These are phyloP conservation scores for Pachyuromys duprasi DNA, from an alignment of 2,797 vertebrate genomes.

Conservation along the genomic window DNA sequence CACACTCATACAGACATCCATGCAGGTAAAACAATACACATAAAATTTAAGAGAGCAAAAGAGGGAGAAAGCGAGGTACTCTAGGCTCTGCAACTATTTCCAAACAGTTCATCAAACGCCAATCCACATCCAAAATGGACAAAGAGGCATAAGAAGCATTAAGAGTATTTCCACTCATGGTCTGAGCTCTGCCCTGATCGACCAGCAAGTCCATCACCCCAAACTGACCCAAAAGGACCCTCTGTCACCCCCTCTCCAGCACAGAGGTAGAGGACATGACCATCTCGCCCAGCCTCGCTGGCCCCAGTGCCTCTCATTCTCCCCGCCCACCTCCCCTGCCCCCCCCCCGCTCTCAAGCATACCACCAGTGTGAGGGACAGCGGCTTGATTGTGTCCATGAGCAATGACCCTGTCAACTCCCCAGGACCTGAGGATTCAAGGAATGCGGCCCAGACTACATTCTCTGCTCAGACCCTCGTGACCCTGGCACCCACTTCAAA, in stretches of 20 bases:
- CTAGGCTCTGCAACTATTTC: constrained; percentile 1
- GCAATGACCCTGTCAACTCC: neutral
- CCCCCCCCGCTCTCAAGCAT: neutral
- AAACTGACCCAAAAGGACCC: neutral
- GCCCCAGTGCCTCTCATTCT: neutral
- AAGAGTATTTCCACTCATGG: neutral
- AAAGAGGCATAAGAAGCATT: neutral
- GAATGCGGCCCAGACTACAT: constrained; percentile 26
- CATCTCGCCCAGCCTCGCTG: neutral
- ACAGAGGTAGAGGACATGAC: neutral
- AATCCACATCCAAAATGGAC: neutral
- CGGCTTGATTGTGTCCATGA: neutral
- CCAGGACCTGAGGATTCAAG: constrained; percentile 36
- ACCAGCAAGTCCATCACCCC: neutral
- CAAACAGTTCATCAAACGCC: neutral
- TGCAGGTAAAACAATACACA: no score
- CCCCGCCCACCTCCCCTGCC: neutral
- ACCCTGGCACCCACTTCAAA: constrained; percentile 28
- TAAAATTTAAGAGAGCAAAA: no score
- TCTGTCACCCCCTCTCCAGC: no score
- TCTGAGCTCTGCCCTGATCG: constrained; percentile 1
- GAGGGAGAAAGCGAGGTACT: neutral
- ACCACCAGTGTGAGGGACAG: neutral
- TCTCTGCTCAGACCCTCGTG: neutral
- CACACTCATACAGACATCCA: no score